Base-by-base conservation (phyloP, 1,140 invertebrate species). In the Heliconius melpomene region DNA sequence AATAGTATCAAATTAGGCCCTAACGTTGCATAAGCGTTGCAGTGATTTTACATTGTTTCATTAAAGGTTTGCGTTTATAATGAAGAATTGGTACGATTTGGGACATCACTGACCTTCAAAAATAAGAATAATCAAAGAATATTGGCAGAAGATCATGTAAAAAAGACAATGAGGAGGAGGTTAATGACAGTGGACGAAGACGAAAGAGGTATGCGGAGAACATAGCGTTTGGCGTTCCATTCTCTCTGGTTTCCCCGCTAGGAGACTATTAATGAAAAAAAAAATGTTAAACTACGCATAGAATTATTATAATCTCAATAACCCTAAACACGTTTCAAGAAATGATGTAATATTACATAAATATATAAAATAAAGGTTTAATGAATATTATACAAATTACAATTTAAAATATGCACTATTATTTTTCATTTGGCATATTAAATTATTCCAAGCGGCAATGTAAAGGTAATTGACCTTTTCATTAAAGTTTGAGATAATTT, bases 21-120 rank as follows among this genome's bases (percentile, higher is more conserved):
- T 32, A 74, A 75, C 52, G 54, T 78, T 81, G 71, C 60, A 75
- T 81, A 72, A 75, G 72, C 74, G 79, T 80, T 80, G n/a, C 76
- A 77, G 29, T 40, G 16, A 38, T 66, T 76, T 71, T 77, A 71
- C 57, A 77, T 36, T 40, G 20, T 70, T 36, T 70, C 57, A n/a
- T 16, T 66, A 11, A 6, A 29, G 23, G 26, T 13, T 26, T 66
- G 26, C 11, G 13, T 66, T 66, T 26, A 29, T 66, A 18, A 46
- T 16, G 40, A 46, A 46, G 40, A 16, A 3, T 16, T 46, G 40
- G 40, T 46, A 1, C 40, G 5, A 16, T 46, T 46, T 16, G 40
- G 40, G 40, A 46, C 13, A 13, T 46, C 40, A 1, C 1, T 16
- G 40, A 46, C 40, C 40, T 16, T 13, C 40, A 1, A 16, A 13